Evolutionary conservation across 2,888 invertebrate species (phyloP), one percentile per base, ranked within the genome.

Genomic region (Carterocephalus palaemon): DNA sequence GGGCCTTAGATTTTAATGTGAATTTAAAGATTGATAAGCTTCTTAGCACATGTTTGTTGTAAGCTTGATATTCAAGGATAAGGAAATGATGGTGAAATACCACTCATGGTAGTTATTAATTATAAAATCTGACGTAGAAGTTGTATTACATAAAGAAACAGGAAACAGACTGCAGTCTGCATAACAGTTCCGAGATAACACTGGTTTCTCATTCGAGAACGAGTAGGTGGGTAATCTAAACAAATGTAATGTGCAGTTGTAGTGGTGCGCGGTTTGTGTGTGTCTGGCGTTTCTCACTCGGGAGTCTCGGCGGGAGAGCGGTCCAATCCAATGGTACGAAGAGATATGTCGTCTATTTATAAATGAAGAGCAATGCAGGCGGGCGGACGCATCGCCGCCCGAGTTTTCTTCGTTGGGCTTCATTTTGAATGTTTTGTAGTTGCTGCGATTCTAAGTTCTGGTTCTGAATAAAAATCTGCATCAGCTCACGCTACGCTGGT

Each of bases 321-420:
- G 61, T 72, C 68, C 45, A 43, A 43, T 43, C 19, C 70, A 65
- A 59, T 63, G 71, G 72, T 70, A 70, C 74, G 72, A 73, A 82
- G 79, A 83, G 79, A 83, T 77, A 78, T 73, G 77, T 72, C 71
- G 67, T 75, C 82, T 85, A 85, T 85, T 83, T 81, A 80, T 85
- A 85, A 68, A 71, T 58, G 70, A 62, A 62, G 67, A 72, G 70
- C 75, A 68, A 62, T 78, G 75, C 75, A 75, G 68, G 72, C 70
- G 67, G 48, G 47, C 70, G 69, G 64, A 64, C 70, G 72, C 75
- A 70, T 68, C 69, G 67, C 60, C 48, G 60, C 56, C 15, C 19
- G 45, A 24, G 32, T 33, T 38, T 38, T 46, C 33, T 28, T 38
- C 38, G 37, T 31, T 20, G 31, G 17, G 24, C 36, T 36, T 31